Conservation (phyloP, 2,113 vertebrate species). For the Podilymbus podiceps region DNA sequence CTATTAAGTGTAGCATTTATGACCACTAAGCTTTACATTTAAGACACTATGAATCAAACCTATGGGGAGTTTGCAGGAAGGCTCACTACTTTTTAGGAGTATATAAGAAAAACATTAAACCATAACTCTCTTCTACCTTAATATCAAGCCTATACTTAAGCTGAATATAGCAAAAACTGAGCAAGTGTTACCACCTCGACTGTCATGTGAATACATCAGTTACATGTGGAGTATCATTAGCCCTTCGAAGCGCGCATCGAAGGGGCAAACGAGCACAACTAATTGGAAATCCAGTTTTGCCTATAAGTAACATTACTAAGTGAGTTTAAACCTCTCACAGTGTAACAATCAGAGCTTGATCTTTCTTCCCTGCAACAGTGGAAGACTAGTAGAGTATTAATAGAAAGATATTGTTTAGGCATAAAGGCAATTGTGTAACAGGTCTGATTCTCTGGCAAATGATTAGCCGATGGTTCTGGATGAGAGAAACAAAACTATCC, state of each 20-base stretch:
- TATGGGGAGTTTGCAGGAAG: not conserved
- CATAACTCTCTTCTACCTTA: not conserved
- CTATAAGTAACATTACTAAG: slow-evolving; percentile 51
- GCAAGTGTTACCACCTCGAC: not conserved
- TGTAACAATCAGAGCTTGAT: slow-evolving; percentile 25
- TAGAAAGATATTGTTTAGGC: slow-evolving; percentile 24
- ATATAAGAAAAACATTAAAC: not conserved
- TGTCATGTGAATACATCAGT: not conserved
- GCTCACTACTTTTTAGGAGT: not conserved
- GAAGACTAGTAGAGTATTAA: slow-evolving; percentile 34
- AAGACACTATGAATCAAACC: not conserved
- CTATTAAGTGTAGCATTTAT: not conserved
- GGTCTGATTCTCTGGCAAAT: not conserved
- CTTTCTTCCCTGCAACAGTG: not conserved
- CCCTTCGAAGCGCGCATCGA: slow-evolving; percentile 28
- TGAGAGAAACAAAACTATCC: not conserved
- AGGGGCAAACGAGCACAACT: slow-evolving; percentile 40
- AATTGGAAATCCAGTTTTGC: slow-evolving; percentile 62
- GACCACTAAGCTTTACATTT: not conserved
- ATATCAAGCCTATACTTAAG: not conserved
- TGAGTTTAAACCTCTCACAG: slow-evolving; percentile 21
- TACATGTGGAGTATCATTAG: slow-evolving; percentile 18
- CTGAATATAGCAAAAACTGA: not conserved
- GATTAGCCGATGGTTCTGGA: not conserved
- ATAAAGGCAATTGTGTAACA: slow-evolving; percentile 45